Evolutionary conservation across 2,888 invertebrate genomes (phyloP), one percentile per base, ranked within the genome.

Genomic region (Melanargia galathea): DNA sequence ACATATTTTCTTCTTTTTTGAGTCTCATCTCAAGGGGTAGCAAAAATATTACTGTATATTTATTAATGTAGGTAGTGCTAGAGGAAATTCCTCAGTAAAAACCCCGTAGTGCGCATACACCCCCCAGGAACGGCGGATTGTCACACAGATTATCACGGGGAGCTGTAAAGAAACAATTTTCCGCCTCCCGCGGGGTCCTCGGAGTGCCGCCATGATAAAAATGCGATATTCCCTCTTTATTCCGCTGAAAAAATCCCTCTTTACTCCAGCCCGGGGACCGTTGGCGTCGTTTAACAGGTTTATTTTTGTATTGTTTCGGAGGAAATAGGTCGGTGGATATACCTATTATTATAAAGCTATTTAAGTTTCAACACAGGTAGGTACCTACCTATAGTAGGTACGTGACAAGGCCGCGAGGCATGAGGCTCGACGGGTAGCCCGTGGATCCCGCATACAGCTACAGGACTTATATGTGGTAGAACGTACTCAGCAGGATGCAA

Each of bases 151-250:
- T 90, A 91, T 87, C 87, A 83, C 82, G 79, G 76, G 84, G 90
- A 78, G 89, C 83, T 81, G 85, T 90, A 88, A 89, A 90, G 89
- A 90, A 91, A 90, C 90, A 90, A 90, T 91, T 90, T 90, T 79
- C 87, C 81, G 82, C 81, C 78, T 78, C 83, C 80, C 78, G 74
- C 82, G 77, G 73, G 81, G 78, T 82, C 73, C 75, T 77, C 83
- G 84, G 75, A 84, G 82, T 80, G 33, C 51, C 78, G 80, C 81
- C 88, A 85, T 86, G 87, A 88, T 87, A 86, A 86, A 90, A 90
- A 84, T 88, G 80, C 78, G 74, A 80, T 82, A 86, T 84, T 79
- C 67, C 68, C 62, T 69, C 65, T 68, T 69, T 69, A 43, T 2
- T 52, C 20, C 35, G 30, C 62, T 67, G 48, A 65, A 70, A n/a